Conservation (phyloP, 1,140 invertebrate genomes). For the Drosophila subpulchrella region DNA sequence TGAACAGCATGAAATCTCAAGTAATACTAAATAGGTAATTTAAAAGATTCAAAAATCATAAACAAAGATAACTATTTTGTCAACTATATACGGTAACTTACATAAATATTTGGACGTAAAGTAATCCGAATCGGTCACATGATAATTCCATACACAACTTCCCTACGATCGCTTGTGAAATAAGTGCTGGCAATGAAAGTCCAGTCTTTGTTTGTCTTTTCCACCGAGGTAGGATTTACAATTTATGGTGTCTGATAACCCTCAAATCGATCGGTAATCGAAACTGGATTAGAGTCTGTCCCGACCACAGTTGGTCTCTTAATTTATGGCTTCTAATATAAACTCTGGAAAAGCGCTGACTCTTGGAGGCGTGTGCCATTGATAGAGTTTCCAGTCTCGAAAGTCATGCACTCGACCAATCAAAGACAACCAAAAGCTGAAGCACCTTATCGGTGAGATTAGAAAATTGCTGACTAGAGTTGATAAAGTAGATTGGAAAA, state of each 20-base stretch:
- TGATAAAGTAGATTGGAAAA: slow-evolving; percentile 1
- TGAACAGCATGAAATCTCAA: neutral
- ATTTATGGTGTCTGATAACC: slow-evolving; percentile 36
- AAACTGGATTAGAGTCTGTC: slow-evolving; percentile 12
- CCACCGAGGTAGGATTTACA: neutral
- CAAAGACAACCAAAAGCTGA: slow-evolving; percentile 11
- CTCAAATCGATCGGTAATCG: slow-evolving; percentile 18
- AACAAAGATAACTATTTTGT: neutral
- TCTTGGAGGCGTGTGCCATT: slow-evolving; percentile 42
- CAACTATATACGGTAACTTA: neutral
- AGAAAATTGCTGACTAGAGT: neutral
- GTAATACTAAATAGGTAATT: too few relatives aligned
- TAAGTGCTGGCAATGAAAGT: slow-evolving; percentile 20
- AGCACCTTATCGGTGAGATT: slow-evolving; percentile 19
- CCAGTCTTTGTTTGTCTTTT: slow-evolving; percentile 8
- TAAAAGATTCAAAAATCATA: neutral
- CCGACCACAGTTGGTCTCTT: slow-evolving; percentile 16
- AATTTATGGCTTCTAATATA: slow-evolving; percentile 29
- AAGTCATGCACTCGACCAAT: slow-evolving; percentile 33
- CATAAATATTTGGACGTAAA: too few relatives aligned
- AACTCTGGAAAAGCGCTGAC: slow-evolving; percentile 20
- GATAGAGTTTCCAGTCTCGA: slow-evolving; percentile 9
- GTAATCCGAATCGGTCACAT: neutral
- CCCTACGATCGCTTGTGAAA: slow-evolving; percentile 1
- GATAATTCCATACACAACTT: neutral